Evolutionary conservation across 53 echinoderm and acorn worm genomes (phyloP), one percentile per base, ranked within the genome.

Genomic region (Crossaster papposus): DNA sequence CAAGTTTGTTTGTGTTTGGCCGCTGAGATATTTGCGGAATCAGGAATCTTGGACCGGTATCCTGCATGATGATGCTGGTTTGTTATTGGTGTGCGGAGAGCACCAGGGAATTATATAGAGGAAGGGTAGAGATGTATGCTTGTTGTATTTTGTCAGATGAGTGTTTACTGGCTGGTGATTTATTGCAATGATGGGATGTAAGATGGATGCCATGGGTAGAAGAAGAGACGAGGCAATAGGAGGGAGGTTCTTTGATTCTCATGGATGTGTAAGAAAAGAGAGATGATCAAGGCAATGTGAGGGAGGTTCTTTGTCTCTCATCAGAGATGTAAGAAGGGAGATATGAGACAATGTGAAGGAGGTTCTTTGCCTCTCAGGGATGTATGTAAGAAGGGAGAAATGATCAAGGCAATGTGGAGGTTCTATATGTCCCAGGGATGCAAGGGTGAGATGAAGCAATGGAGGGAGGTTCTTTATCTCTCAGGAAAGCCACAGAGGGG

Each of bases 1-100:
- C 52, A 53, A 77, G 87, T 87, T 87, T 87, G 87, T 87, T 87
- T 87, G 87, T 87, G 87, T 87, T 76, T 80, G 75, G 36, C 13
- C 9, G 30, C 12, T 83, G 70, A 83, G 83, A 83, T 83, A 83
- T 83, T 65, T 44, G 38, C 17, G 64, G 52, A 24, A 78, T 52
- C 64, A 63, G 24, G 4, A 20, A 83, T 14, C 24, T 50, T 83
- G 24, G 22, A 14, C 36, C 22, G 75, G 75, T 34, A 36, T 35
- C 35, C 75, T 30, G 75, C 33, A 74, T n/a, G 2, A 14, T 36
- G 28, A 28, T 83, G 64, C 44, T 64, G 75, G 75, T 33, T 74
- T 74, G 75, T 74, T 4, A 74, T 11, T 24, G 33, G 24, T 71
- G 24, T 31, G 13, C 1, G 36, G 75, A 12, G 38, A 38, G n/a